These are phyloP conservation scores for Cheilosia urbana DNA, from an alignment of 2,888 invertebrate genomes.

Conservation along the genomic window DNA sequence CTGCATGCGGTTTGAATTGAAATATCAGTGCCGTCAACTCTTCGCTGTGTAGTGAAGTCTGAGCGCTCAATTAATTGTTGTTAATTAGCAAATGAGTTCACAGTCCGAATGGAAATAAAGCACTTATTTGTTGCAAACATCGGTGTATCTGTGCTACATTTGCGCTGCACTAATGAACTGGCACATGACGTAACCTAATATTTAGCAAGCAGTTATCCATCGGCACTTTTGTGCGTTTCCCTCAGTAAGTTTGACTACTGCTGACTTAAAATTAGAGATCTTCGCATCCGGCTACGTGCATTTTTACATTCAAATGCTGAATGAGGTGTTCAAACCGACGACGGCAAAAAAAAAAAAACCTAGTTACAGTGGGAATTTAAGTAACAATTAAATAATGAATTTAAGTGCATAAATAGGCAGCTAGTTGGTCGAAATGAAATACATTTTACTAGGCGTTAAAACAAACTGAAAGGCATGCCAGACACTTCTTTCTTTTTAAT, in stretches of 20 bases:
- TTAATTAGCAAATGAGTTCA: conserved; percentile 52
- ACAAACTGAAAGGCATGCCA: too few species aligned
- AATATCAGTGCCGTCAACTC: neutral
- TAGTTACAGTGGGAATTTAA: too few species aligned
- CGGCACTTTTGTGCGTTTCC: neutral
- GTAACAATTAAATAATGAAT: too few species aligned
- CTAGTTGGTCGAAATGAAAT: too few species aligned
- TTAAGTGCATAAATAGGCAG: too few species aligned
- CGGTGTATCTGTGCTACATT: neutral
- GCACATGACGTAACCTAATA: conserved; percentile 20
- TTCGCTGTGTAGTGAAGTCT: neutral
- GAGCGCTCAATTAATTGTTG: conserved; percentile 21
- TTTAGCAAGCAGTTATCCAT: neutral
- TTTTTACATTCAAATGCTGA: neutral
- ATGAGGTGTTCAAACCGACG: too few species aligned
- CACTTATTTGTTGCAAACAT: conserved; percentile 3
- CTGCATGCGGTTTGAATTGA: neutral
- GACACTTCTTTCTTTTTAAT: too few species aligned
- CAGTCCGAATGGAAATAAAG: conserved; percentile 25
- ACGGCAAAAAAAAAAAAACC: too few species aligned
- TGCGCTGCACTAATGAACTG: conserved; percentile 16
- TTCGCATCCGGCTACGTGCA: neutral
- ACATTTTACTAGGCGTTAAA: too few species aligned
- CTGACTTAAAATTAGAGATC: neutral
- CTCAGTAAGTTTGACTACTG: neutral